phyloP scores from a whole-genome alignment of 2,888 invertebrate species.

The Meandrusa payeni region DNA sequence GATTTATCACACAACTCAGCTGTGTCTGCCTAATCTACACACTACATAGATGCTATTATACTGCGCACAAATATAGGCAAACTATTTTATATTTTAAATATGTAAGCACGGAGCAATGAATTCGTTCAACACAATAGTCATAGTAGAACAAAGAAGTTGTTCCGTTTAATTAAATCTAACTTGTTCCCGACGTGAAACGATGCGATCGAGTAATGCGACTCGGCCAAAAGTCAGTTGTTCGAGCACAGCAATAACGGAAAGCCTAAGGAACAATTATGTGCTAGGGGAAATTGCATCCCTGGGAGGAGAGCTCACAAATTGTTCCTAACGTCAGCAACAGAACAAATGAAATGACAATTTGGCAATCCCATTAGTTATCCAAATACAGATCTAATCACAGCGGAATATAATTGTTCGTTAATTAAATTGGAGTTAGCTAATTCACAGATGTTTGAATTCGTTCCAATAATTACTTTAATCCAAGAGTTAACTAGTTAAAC shows the following conservation, averaged over 20 bases:
- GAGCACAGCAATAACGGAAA: slow-evolving; percentile 28
- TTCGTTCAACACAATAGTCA: neutral
- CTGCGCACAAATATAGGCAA: no score
- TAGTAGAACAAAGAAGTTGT: no score
- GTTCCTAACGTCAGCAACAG: slow-evolving; percentile 59
- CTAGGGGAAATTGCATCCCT: slow-evolving; percentile 72
- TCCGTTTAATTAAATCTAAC: slow-evolving; percentile 19
- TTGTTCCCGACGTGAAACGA: slow-evolving; percentile 4
- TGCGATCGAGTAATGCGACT: neutral
- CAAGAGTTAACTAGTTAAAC: no score
- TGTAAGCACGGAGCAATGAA: neutral
- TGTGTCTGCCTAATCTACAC: no score
- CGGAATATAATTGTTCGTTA: slow-evolving; percentile 4
- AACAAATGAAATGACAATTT: slow-evolving; percentile 58
- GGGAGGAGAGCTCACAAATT: slow-evolving; percentile 67
- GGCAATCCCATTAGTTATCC: slow-evolving; percentile 40
- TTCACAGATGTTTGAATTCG: slow-evolving; percentile 7
- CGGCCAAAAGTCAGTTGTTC: slow-evolving; percentile 19
- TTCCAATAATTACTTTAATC: slow-evolving; percentile 7
- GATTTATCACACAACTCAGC: no score
- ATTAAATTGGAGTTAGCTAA: slow-evolving; percentile 14
- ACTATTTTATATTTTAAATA: no score
- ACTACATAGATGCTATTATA: no score
- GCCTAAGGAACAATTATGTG: slow-evolving; percentile 62
- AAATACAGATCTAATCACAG: neutral